Evolutionary conservation across 2,113 vertebrate species (phyloP).

Genomic region (Lamprotornis superbus): DNA sequence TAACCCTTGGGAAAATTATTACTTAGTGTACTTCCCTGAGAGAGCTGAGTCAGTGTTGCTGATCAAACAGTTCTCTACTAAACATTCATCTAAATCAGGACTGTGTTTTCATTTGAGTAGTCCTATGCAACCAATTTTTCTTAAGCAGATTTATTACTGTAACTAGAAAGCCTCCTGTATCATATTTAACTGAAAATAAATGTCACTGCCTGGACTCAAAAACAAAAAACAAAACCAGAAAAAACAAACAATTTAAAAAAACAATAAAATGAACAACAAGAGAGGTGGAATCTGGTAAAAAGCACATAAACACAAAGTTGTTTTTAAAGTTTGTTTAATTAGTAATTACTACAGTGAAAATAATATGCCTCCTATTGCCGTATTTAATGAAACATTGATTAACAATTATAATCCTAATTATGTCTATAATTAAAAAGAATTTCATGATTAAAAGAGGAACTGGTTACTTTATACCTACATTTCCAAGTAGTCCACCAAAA

Average conservation of each 20-base stretch:
- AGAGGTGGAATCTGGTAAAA: background rate
- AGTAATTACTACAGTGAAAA: conserved; percentile 15
- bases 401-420: conserved; percentile 52
- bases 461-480: background rate
- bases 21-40: background rate
- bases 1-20: background rate
- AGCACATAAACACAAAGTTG: background rate
- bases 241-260: no score
- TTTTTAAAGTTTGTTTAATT: background rate
- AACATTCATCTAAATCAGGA: background rate
- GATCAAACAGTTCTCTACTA: background rate
- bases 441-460: conserved; percentile 14
- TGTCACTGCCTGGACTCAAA: background rate
- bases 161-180: background rate
- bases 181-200: background rate
- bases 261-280: background rate
- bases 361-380: background rate
- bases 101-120: background rate
- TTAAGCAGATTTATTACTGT: background rate
- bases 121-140: background rate
- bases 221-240: background rate
- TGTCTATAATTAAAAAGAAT: conserved; percentile 40
- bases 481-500: background rate
- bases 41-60: background rate
- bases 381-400: conserved; percentile 56